Evolutionary conservation across 2,888 invertebrate genomes (phyloP), one percentile per base, ranked within the genome.

Genomic region (Halictus quadricinctus): DNA sequence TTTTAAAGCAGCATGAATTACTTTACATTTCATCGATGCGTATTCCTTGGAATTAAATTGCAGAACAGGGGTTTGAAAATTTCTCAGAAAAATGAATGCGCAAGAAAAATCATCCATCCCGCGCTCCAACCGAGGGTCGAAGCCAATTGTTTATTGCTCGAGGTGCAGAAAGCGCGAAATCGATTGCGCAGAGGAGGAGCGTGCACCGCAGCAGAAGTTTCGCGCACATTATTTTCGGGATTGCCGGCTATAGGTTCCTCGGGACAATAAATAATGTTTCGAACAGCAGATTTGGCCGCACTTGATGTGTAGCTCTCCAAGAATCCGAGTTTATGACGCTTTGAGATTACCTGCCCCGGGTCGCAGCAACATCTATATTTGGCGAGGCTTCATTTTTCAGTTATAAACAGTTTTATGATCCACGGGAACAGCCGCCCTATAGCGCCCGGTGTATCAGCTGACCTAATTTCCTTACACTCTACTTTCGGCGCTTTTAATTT

Each of bases 401-500:
- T 69, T 69, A 69, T 69, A 69, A 69, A 69, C 66, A 69, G 66
- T 69, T 69, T 69, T 69, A 69, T 69, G 66, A 69, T 36, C 66
- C 21, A 41, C 66, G 10, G 21, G 36, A 69, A 69, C 10, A 36
- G 41, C 66, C 66, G 21, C 21, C 66, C 66, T 69, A 36, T 69
- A 69, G 18, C 10, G 66, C 12, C 5, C 36, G 21, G 18, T 36
- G 66, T 41, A 69, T 69, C 66, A 41, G 66, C 18, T 69, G 66
- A 69, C 66, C 41, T 69, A 41, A 69, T 69, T 69, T 69, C 21
- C 41, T 69, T 36, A 41, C 66, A 36, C 36, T 41, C 41, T 10
- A 36, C 36, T 41, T 69, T 69, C 66, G 41, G 66, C 8, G 18
- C 66, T 69, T 36, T 69, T 41, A 41, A 69, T 69, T 69, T 69